Conservation (phyloP, 2,797 vertebrate species). For the Microctenopoma stevenorrisi region DNA sequence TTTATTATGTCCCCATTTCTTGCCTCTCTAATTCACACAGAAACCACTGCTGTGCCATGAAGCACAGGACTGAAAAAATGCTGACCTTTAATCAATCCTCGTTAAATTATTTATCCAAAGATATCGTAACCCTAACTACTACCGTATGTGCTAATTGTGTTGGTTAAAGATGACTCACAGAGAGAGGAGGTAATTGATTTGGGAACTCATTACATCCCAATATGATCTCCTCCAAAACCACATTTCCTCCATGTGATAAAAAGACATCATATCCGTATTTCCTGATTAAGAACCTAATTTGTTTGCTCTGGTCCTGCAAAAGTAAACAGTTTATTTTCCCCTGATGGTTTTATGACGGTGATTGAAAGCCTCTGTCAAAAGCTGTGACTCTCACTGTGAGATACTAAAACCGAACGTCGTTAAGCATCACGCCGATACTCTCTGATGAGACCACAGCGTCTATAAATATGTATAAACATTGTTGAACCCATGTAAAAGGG, state of each 20-base stretch:
- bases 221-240: not conserved
- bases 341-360: conserved; percentile 12
- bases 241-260: conserved; percentile 12
- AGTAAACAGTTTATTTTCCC: conserved; percentile 38
- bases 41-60: not conserved
- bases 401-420: not conserved
- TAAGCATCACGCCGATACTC: not conserved
- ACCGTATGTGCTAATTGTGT: not conserved
- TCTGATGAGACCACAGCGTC: not conserved
- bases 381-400: not conserved
- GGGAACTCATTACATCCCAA: not conserved
- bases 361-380: not conserved
- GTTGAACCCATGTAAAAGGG: not conserved
- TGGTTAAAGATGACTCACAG: not conserved
- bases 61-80: not conserved
- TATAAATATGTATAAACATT: too few species aligned
- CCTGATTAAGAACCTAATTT: conserved; percentile 38
- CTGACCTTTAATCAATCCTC: not conserved
- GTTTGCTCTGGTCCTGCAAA: conserved; percentile 1
- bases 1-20: not conserved
- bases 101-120: not conserved
- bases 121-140: not conserved
- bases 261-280: conserved; percentile 27
- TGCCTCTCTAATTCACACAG: conserved; percentile 10
- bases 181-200: not conserved